A percentile compares a stretch with the other conserved stretches of the same genome.
Evolutionary conservation across 2,797 vertebrate genomes (phyloP).

Genomic region (Diglossa cyanea): DNA sequence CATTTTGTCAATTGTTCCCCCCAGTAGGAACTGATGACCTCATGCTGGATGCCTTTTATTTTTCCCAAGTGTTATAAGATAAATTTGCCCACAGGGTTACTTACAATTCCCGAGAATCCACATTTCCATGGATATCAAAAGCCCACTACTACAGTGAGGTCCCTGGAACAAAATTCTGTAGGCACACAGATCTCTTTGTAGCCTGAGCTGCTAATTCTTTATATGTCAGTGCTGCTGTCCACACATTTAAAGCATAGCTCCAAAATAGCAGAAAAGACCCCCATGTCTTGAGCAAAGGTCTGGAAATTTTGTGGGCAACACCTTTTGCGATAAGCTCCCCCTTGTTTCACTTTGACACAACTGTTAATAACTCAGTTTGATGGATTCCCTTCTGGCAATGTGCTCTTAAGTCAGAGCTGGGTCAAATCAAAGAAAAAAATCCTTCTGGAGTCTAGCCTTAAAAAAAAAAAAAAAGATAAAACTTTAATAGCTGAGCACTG

Average conservation of each 20-base stretch:
- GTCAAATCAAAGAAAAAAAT: conserved; percentile 16
- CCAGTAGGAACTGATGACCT: conserved; percentile 38
- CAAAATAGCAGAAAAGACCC: not conserved
- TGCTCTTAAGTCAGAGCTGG: not conserved
- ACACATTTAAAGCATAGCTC: not conserved
- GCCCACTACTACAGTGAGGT: not conserved
- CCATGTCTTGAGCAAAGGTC: not conserved
- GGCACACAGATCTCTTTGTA: not conserved
- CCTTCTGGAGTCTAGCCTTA: not conserved
- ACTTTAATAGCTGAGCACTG: not conserved
- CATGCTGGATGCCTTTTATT: conserved; percentile 49
- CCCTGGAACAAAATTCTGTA: not conserved
- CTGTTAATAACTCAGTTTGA: conserved; percentile 26
- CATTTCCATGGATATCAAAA: conserved; percentile 55
- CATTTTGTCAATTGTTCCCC: conserved; percentile 25
- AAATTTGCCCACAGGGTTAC: conserved; percentile 34
- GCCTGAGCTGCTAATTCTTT: not conserved
- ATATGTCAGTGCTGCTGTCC: not conserved
- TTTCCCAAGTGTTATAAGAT: conserved; percentile 45
- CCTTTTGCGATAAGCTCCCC: not conserved
- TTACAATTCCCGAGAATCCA: conserved; percentile 27
- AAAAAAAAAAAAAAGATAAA: not conserved
- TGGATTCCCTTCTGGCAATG: conserved; percentile 13
- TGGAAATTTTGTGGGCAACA: conserved; percentile 38
- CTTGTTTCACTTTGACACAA: conserved; percentile 11